Evolutionary conservation across 2,888 invertebrate genomes (phyloP), one percentile per base, ranked within the genome.

Genomic region (Campopleginae sp.): DNA sequence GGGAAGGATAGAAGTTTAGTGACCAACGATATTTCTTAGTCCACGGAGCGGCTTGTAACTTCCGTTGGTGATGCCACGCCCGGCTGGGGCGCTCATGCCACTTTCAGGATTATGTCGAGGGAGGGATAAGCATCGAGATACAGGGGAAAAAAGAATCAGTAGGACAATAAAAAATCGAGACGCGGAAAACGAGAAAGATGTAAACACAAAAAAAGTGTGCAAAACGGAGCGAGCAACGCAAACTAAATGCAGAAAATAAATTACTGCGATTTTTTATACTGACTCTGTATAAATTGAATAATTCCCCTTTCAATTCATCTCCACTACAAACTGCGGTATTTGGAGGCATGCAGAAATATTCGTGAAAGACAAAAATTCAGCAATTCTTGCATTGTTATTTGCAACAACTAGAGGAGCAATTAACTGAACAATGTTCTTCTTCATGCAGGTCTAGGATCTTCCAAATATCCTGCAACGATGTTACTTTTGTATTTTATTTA

Each of bases 1-100:
- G 91, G 90, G 87, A 88, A 88, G 89, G 90, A 90, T 90, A 90
- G 89, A 91, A 91, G 90, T 90, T 91, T 90, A 91, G 90, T 88
- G 88, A 86, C 86, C 88, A 76, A 80, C 90, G 88, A 91, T 91
- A 91, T 90, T 89, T 91, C 90, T 89, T 78, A 77, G 80, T 66
- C 81, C 84, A 14, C 46, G 58, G 58, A 71, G 76, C 75, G 71
- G 76, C 80, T 84, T 84, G 80, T 66, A 84, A 80, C 84, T 68
- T 79, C 74, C 27, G 31, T 23, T 38, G 74, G 51, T 48, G 48
- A 80, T 84, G 76, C 71, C 81, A 74, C 85, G 74, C 84, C 85
- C 83, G 86, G 80, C 54, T 71, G 71, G 65, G 33, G 46, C 38
- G 54, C 76, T 51, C 44, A 48, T 65, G 48, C 65, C 44, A 76